Evolutionary conservation across 2,888 invertebrate genomes (phyloP), one percentile per base, ranked within the genome.

Genomic region (Chaitophorus viminalis): DNA sequence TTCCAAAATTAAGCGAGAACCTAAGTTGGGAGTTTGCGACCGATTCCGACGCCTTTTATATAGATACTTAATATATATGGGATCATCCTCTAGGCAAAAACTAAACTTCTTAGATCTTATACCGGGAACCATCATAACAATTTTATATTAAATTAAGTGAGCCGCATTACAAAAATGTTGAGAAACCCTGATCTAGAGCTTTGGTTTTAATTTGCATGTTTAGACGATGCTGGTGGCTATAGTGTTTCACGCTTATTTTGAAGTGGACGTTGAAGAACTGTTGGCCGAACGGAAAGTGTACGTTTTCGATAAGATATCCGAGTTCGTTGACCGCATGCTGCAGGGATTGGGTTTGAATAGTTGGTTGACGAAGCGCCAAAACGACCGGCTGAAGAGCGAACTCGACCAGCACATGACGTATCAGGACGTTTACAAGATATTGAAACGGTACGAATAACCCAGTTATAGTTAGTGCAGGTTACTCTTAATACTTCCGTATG

Each of bases 231-330:
- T 86, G 11, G 86, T 86, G 17, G 78, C 78, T 29, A 78, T 86
- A 18, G 54, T 72, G 31, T 86, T 78, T 86, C 78, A 86, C 78
- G 86, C 78, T 0, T 86, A 86, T 29, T 86, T 78, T 31, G 86
- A 86, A 72, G 86, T 86, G 36, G 54, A 79, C 78, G 52, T 86
- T 3, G 86, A 78, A 39, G 78, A 78, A 39, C 8, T 25, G 29
- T 33, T 78, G 21, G 33, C 11, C 2, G 78, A 54, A 18, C 52
- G 29, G 29, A 78, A 86, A 39, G 11, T 8, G 14, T 86, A 86
- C 36, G 86, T 78, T 25, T 60, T 68, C 52, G 86, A 91, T 91
- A 79, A 72, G 14, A 2, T 86, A 1, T 52, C 68, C 6, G 21
- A 29, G 21, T 78, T 18, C 21, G 6, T 78, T 1, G 70, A 72